Evolutionary conservation across 37 sponge, comb jelly and placozoan species (phyloP).

Genomic region (Bolinopsis microptera): DNA sequence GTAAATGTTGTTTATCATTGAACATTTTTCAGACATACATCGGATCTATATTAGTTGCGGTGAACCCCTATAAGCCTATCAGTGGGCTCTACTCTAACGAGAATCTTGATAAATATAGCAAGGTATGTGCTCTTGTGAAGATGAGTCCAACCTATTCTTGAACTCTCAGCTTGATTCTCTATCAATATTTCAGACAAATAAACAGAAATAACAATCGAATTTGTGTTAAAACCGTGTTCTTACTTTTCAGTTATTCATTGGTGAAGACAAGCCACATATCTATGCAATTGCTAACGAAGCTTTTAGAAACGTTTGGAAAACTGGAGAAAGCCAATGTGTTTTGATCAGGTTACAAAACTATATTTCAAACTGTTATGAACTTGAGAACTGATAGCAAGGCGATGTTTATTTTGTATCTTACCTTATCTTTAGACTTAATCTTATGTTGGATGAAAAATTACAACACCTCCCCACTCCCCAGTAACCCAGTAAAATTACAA

Average conservation of each 20-base stretch:
- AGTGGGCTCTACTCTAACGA: slow-evolving; percentile 77
- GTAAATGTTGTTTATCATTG: no score
- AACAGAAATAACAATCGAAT: no score
- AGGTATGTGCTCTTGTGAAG: slow-evolving; percentile 2
- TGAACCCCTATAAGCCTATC: slow-evolving; percentile 92
- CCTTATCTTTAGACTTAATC: no score
- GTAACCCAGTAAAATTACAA: neutral
- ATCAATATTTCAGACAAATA: no score
- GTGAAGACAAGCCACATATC: slow-evolving; percentile 93
- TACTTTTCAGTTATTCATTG: slow-evolving; percentile 71
- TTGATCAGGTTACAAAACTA: slow-evolving; percentile 87
- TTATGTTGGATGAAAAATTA: no score
- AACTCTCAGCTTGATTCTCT: no score
- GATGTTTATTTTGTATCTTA: no score
- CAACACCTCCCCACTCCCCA: neutral
- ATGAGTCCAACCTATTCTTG: neutral
- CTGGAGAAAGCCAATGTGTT: slow-evolving; percentile 93
- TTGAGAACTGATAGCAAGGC: neutral
- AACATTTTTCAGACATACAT: slow-evolving; percentile 81
- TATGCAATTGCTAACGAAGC: slow-evolving; percentile 97
- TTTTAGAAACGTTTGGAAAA: slow-evolving; percentile 91
- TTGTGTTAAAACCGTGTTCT: no score
- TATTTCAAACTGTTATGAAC: no score
- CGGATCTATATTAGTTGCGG: slow-evolving; percentile 91
- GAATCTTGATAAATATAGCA: slow-evolving; percentile 71